These are phyloP conservation scores for Lindbergichthys nudifrons DNA, from an alignment of 2,797 vertebrate species.

Conservation along the genomic window DNA sequence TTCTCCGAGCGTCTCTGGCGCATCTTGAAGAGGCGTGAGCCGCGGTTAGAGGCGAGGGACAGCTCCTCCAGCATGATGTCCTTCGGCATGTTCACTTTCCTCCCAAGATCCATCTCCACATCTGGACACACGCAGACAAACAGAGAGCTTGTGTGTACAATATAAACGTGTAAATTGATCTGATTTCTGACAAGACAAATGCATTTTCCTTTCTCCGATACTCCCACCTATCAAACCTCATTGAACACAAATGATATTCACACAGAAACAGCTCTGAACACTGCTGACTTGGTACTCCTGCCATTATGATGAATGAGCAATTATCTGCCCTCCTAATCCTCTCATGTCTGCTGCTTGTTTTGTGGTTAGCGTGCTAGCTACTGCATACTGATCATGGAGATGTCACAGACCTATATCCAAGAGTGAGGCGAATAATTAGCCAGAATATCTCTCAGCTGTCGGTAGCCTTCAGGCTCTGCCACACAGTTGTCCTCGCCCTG, in stretches of 20 bases:
- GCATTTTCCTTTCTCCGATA: slow-evolving; percentile 7
- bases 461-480: slow-evolving; percentile 83
- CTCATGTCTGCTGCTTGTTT: slow-evolving; percentile 62
- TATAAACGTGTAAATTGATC: slow-evolving; percentile 12
- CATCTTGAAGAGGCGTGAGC: slow-evolving; percentile 95
- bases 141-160: neutral
- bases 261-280: slow-evolving; percentile 22
- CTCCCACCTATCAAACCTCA: slow-evolving; percentile 34
- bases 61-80: slow-evolving; percentile 99
- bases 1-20: slow-evolving; percentile 96
- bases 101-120: slow-evolving; percentile 89
- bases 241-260: slow-evolving; percentile 52
- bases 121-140: slow-evolving; percentile 75
- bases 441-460: slow-evolving; percentile 94
- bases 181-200: slow-evolving; percentile 34
- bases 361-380: slow-evolving; percentile 62
- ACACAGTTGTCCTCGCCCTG: slow-evolving; percentile 88
- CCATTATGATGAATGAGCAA: slow-evolving; percentile 71
- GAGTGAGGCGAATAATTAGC: slow-evolving; percentile 73
- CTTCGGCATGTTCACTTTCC: slow-evolving; percentile 91
- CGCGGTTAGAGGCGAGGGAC: slow-evolving; percentile 91
- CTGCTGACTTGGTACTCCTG: slow-evolving; percentile 67
- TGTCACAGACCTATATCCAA: slow-evolving; percentile 83
- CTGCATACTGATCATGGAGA: slow-evolving; percentile 77
- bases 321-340: slow-evolving; percentile 58